Evolutionary conservation across 2,113 vertebrate species (phyloP).

Genomic region (Neolamprologus modestus): DNA sequence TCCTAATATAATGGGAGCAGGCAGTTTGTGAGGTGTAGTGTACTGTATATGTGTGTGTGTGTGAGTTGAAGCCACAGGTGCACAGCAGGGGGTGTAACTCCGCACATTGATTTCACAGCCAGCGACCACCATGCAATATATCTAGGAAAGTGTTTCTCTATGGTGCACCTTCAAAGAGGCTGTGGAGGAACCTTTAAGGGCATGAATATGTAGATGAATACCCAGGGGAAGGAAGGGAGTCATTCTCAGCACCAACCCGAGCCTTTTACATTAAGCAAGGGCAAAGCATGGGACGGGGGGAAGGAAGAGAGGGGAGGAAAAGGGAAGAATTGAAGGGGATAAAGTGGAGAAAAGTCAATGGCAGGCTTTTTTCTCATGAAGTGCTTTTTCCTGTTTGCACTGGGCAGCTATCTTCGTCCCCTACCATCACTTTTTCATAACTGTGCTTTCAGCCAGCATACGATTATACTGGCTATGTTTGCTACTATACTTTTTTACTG

Average conservation of each 20-base stretch:
- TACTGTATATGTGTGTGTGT: background rate
- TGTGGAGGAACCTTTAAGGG: constrained; percentile 35
- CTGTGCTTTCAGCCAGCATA: background rate
- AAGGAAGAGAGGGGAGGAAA: background rate
- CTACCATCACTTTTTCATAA: background rate
- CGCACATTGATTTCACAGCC: constrained; percentile 60
- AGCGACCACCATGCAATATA: constrained; percentile 35
- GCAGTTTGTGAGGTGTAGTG: background rate
- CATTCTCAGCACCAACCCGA: constrained; percentile 36
- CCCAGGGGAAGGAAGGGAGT: constrained; percentile 22
- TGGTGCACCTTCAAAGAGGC: constrained; percentile 43
- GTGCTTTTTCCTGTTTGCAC: constrained; percentile 32
- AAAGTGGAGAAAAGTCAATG: constrained; percentile 18
- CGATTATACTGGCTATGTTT: background rate
- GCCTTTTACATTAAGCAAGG: constrained; percentile 49
- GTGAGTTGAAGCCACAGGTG: constrained; percentile 40
- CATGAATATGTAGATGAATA: constrained; percentile 67
- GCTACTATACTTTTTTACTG: background rate
- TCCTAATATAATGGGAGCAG: constrained; percentile 3
- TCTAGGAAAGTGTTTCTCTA: constrained; percentile 39
- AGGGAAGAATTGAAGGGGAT: background rate
- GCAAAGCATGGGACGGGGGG: constrained; percentile 11
- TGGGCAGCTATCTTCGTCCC: background rate
- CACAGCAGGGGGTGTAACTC: constrained; percentile 3
- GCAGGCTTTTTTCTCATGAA: constrained; percentile 11